Base-by-base conservation (phyloP, 2,113 vertebrate species). In the Epinephelus fuscoguttatus region DNA sequence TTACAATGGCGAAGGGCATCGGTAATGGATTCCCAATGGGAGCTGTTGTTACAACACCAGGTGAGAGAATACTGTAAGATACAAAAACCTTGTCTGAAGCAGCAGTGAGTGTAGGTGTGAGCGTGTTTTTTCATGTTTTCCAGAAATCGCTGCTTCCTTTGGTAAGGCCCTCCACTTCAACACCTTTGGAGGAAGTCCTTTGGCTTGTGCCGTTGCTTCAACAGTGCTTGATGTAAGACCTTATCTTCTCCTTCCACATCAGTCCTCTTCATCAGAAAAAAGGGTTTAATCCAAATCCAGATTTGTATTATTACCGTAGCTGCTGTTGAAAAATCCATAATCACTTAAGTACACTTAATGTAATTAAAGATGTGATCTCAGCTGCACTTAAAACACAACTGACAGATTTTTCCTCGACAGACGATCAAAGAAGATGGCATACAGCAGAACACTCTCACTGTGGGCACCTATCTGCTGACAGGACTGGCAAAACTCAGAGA, bases 11-110 rank as follows among this genome's bases (percentile, higher is more conserved):
- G 0, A 99, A 99, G 88, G 97, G 96, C 27, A 99, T 99, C 18
- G 98, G 95, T 9, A 99, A 99, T 76, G 98, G 98, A n/a, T 99
- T 98, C 88, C 98, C 98, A 45, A 98, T 99, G 97, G 98, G 94
- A 81, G 98, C 97, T 42, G 95, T 99, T 73, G 95, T 98, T 49
- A 99, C 98, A 40, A 97, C 96, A 72, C 90, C 96, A 94, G 98
- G 98, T 99, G 89, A 86, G 84, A 63, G 33, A 7, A 64, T 50
- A 13, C 45, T 56, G 19, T 47, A 3, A 66, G 1, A 66, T 6
- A 27, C 18, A 47, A 66, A 61, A 68, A 1, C 11, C 14, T n/a
- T 18, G 2, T 74, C 57, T 23, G 3, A 30, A 60, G n/a, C 2
- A 25, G 50, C 45, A 47, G 19, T 30, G 23, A 15, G 7, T 59